Base-by-base conservation (phyloP, 2,113 vertebrate genomes). In the Eublepharis macularius region DNA sequence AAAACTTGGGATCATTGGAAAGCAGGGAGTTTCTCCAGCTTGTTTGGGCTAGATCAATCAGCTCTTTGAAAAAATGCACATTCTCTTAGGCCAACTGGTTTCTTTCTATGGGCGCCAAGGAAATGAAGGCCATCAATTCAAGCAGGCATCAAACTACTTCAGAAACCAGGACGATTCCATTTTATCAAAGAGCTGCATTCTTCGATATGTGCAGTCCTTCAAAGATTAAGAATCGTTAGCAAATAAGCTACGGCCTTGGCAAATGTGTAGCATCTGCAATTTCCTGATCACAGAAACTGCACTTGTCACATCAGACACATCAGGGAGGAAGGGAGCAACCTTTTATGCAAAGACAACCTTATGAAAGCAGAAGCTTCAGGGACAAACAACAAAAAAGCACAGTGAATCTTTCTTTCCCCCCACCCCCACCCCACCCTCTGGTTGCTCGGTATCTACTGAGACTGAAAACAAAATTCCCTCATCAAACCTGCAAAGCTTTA, bases 261-360 rank as follows among this genome's bases (percentile, higher is more conserved):
- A 85, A 81, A 85, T 92, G 87, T 93, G 87, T 89, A 91, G 93
- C 90, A 93, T 92, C 91, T 94, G 92, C 90, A 91, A 87, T 90
- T 93, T 93, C 90, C 84, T 93, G 78, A 74, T 93, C 90, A 92
- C 93, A 89, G 90, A 93, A 63, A 89, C 88, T 88, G 81, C 39
- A 89, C 94, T 92, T 92, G 84, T 94, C 78, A 90, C 73, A 88
- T 87, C 51, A 21, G 14, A 63, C n/a, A n/a, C n/a, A n/a, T 13
- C 81, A 36, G 34, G 76, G 84, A 94, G 88, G 90, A 94, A 94
- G 85, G 43, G 82, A 78, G 65, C 89, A 88, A 88, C 74, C 83
- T 83, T 88, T 86, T 41, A 86, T 74, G 88, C 88, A 81, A 76
- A 86, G 91, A 92, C 91, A 94, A 90, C 88, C 80, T 89, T 84